Evolutionary conservation across 1,140 invertebrate species (phyloP), one percentile per base, ranked within the genome.

Genomic region (Proctacanthus coquilletti): DNA sequence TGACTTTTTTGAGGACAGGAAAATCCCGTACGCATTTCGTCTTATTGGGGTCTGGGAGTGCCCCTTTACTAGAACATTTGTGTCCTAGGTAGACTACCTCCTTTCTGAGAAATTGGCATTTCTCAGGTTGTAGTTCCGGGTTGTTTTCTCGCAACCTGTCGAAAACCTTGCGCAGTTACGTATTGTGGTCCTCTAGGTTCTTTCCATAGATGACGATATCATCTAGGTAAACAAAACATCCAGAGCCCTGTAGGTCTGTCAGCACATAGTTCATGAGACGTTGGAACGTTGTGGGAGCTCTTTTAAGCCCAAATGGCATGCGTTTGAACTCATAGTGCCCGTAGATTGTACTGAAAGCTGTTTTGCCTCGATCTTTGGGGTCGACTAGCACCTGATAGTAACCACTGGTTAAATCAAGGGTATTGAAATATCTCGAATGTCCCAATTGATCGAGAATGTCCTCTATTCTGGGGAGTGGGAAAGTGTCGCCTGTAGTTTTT

Each of bases 301-400:
- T 52, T 9, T 40, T 47, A 5, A 62, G 38, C 8, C 67, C 66
- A 40, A 66, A 63, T 19, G 63, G 55, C 51, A 69, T 58, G 9
- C 49, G n/a, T 3, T 40, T 41, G 36, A 50, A 67, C 43, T 67
- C 50, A 38, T 51, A 66, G 18, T 54, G 49, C 4, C 56, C 60
- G 14, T 47, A 35, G 5, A 41, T 49, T 3, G 48, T 50, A 13
- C 42, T 45, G 40, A 66, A 65, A 4, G 51, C 61, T 30, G 63
- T 68, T 44, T 68, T 68, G 1, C 50, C 25, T 37, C 38, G 49
- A 45, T 62, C 53, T 6, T 45, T 14, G 34, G 39, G 30, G 3
- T 54, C 47, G 0, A 70, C 39, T 23, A 48, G 40, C 9, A 70
- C 49, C 44, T 72, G 65, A 47, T 51, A 62, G 42, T 61, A 70